A percentile compares a stretch with the other conserved stretches of the same genome.
phyloP scores from a whole-genome alignment of 2,888 invertebrate genomes.

The Acrobasis consociella region DNA sequence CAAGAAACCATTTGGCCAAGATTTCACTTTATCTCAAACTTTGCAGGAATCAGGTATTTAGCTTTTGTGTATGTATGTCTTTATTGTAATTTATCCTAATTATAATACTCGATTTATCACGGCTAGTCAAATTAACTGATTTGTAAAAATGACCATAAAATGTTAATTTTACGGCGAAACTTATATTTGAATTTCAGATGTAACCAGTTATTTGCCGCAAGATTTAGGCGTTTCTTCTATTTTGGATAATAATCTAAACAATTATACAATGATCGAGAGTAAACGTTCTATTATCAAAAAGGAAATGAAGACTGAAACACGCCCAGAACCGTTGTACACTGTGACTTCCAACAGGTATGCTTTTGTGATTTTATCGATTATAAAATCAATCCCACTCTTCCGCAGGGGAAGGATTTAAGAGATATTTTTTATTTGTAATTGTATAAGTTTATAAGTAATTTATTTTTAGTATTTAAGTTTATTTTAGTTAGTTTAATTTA shows the following conservation, averaged over 20 bases:
- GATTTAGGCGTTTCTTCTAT: constrained; percentile 49
- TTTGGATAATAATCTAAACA: constrained; percentile 49
- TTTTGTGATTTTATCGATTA: constrained; percentile 5
- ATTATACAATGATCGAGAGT: constrained; percentile 65
- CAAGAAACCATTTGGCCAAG: constrained; percentile 47
- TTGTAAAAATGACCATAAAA: too few relatives aligned
- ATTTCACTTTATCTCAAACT: constrained; percentile 36
- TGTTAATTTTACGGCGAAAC: too few relatives aligned
- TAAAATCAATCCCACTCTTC: too few relatives aligned
- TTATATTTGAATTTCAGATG: constrained; percentile 43
- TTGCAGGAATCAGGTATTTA: constrained; percentile 12
- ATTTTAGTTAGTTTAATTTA: too few relatives aligned
- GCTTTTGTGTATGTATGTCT: not conserved
- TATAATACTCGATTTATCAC: too few relatives aligned
- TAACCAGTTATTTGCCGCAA: constrained; percentile 43
- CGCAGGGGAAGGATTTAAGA: too few relatives aligned
- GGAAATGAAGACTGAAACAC: constrained; percentile 57
- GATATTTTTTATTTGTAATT: too few relatives aligned
- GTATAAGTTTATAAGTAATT: too few relatives aligned
- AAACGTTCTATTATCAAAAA: constrained; percentile 59
- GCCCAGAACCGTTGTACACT: constrained; percentile 62
- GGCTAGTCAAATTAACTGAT: too few relatives aligned
- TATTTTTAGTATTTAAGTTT: too few relatives aligned
- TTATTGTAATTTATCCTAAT: not conserved
- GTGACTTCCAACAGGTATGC: constrained; percentile 67